Evolutionary conservation across 53 echinoderm and acorn worm species (phyloP), one percentile per base, ranked within the genome.

Genomic region (Astropecten irregularis): DNA sequence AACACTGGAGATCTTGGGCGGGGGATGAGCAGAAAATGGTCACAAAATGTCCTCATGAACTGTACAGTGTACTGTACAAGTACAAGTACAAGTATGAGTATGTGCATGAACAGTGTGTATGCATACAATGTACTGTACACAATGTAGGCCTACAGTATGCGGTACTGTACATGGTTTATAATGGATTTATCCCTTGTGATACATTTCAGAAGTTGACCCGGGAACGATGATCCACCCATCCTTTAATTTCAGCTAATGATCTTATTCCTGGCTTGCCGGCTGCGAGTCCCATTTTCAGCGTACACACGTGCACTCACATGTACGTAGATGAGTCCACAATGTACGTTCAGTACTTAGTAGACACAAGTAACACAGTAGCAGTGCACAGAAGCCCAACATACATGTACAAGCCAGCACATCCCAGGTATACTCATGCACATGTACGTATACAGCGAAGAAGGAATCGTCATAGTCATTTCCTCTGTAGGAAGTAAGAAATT

Each of bases 401-500:
- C 32, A n/a, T 34, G 34, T 66, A 20, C 44, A 51, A 7, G 18
- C 18, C 2, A 3, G 3, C 9, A 15, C 16, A 9, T 25, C 26
- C 20, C 13, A 9, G 7, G 35, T 36, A 34, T 37, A 35, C 37
- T 42, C 42, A 42, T 42, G 42, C 11, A 42, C 42, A 42, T 42
- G 42, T 42, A 42, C 42, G 42, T 42, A 18, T 25, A 33, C 32
- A 53, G 50, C 46, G 20, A 79, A 44, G 44, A 31, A 79, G 61
- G 62, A 62, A 46, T 79, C 61, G 32, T 79, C 79, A 60, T 62
- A 79, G 79, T 79, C 79, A 79, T 29, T 79, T 79, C 79, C 79
- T 79, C 48, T 48, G 79, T 60, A 79, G 79, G 79, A 79, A 79
- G 79, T 79, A 27, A 79, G 79, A 79, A 79, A 79, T 79, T 79